Evolutionary conservation across 2,113 vertebrate species (phyloP).

Genomic region (Platanista minor): DNA sequence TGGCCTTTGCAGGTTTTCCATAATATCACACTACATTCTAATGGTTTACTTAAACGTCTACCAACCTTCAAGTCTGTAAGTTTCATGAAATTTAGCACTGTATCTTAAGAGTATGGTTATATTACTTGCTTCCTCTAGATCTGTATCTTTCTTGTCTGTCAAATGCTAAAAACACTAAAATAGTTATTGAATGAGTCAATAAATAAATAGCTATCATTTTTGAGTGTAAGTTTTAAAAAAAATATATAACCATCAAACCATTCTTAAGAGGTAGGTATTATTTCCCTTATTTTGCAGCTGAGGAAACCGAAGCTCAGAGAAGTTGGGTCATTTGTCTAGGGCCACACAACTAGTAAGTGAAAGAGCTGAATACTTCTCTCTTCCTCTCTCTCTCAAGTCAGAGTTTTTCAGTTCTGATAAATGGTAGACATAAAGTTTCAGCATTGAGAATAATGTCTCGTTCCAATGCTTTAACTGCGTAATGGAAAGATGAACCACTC

Average conservation of each 20-base stretch:
- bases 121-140: not conserved
- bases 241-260: not conserved
- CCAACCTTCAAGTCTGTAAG: not conserved
- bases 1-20: not conserved
- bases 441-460: not conserved
- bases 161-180: not conserved
- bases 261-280: not conserved
- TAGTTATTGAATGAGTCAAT: not conserved
- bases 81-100: not conserved
- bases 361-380: not conserved
- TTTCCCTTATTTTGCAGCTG: not conserved
- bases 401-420: not conserved
- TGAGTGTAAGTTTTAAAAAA: not conserved
- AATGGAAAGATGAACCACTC: not conserved
- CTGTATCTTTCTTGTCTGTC: not conserved
- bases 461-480: not conserved
- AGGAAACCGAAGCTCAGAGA: constrained; percentile 15
- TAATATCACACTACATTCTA: not conserved
- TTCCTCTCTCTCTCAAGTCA: not conserved
- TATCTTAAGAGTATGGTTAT: not conserved
- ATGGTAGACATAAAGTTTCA: not conserved
- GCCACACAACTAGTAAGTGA: not conserved
- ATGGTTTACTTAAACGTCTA: not conserved
- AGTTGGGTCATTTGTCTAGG: not conserved
- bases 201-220: not conserved